These are phyloP conservation scores for Platyscapa corneri DNA, from an alignment of 1,140 invertebrate genomes.

Conservation along the genomic window DNA sequence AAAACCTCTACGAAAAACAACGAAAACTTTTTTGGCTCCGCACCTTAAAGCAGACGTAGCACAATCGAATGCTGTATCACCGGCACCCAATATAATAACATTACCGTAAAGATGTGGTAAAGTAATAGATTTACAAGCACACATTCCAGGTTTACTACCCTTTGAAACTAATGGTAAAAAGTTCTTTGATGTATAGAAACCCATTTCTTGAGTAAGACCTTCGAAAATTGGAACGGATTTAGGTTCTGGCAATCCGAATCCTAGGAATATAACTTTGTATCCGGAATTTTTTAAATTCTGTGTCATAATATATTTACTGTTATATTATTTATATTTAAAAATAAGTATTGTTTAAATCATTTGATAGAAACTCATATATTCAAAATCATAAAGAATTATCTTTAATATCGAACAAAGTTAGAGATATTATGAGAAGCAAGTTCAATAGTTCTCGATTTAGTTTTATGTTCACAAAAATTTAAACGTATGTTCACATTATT, in stretches of 20 bases:
- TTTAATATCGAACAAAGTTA: too few relatives aligned
- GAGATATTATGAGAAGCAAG: too few relatives aligned
- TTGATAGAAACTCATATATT: not conserved
- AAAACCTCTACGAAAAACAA: conserved; percentile 94
- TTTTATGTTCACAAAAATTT: too few relatives aligned
- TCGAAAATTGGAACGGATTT: conserved; percentile 89
- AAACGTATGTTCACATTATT: not conserved
- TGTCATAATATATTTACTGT: conserved; percentile 51
- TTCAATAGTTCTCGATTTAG: too few relatives aligned
- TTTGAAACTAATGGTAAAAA: conserved; percentile 91
- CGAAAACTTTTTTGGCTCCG: conserved; percentile 92
- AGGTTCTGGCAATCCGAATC: conserved; percentile 94
- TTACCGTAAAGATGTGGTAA: conserved; percentile 88
- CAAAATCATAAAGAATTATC: not conserved
- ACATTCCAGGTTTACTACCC: conserved; percentile 91
- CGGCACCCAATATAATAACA: conserved; percentile 95
- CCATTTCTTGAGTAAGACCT: conserved; percentile 84
- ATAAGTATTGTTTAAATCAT: not conserved
- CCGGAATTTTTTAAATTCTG: conserved; percentile 81
- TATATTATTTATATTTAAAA: not conserved
- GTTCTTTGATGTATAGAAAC: conserved; percentile 96
- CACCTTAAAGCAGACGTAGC: conserved; percentile 97
- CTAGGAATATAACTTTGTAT: conserved; percentile 90
- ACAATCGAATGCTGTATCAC: conserved; percentile 99
- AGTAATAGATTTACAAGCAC: conserved; percentile 80